Conservation (phyloP, 2,888 invertebrate genomes). For the Erebia aethiops region DNA sequence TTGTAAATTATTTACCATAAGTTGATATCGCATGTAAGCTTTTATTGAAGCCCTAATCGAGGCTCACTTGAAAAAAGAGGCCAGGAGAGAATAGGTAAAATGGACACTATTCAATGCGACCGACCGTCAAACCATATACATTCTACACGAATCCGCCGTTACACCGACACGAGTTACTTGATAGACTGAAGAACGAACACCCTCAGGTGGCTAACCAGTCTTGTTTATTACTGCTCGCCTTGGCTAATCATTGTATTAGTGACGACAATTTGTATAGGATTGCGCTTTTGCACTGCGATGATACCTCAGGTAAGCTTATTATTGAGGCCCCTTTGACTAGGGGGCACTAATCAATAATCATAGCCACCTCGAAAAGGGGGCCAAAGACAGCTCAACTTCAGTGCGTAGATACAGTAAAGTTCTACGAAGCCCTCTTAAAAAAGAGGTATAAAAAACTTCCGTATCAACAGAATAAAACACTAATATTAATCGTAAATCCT, state of each 20-base stretch:
- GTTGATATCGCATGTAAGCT: too few species aligned
- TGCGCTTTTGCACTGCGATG: slow-evolving; percentile 92
- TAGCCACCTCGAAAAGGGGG: background rate
- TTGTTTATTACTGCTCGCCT: slow-evolving; percentile 91
- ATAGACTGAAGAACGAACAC: slow-evolving; percentile 82
- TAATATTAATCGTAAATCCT: too few species aligned
- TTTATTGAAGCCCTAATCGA: too few species aligned
- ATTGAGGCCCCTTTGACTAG: slow-evolving; percentile 66
- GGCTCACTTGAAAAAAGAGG: too few species aligned
- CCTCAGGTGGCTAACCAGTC: slow-evolving; percentile 96
- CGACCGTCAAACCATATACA: slow-evolving; percentile 63
- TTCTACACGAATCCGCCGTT: slow-evolving; percentile 59
- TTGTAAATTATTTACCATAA: too few species aligned
- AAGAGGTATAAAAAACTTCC: too few species aligned
- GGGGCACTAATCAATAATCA: too few species aligned
- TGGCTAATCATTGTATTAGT: slow-evolving; percentile 95
- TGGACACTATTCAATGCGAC: slow-evolving; percentile 82
- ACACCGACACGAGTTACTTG: slow-evolving; percentile 71
- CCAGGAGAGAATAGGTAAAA: too few species aligned
- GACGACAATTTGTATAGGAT: slow-evolving; percentile 92
- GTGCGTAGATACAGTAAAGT: too few species aligned
- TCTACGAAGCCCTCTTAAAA: too few species aligned
- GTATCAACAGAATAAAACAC: too few species aligned
- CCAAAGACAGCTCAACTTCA: too few species aligned
- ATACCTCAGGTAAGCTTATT: slow-evolving; percentile 85